A percentile compares a stretch with the other conserved stretches of the same genome.
Conservation (phyloP, 2,113 vertebrate species). For the Chaetodon trifascialis region DNA sequence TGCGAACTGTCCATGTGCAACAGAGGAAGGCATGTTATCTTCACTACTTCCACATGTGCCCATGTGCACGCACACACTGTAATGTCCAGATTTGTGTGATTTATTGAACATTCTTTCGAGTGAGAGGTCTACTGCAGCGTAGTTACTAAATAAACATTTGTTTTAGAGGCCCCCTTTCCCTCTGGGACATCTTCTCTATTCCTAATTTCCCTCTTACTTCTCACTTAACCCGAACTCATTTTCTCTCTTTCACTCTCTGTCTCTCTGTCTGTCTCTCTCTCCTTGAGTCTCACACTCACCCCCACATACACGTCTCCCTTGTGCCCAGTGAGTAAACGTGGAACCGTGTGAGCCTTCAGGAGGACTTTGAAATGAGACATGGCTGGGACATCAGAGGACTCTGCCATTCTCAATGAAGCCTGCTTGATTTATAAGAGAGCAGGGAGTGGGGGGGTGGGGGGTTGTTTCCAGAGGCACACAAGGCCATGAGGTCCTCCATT, state of each 20-base stretch:
- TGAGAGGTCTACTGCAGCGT: conserved; percentile 60
- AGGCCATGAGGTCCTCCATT: conserved; percentile 86
- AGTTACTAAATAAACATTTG: conserved; percentile 76
- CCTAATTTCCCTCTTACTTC: conserved; percentile 48
- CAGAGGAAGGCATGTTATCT: conserved; percentile 39
- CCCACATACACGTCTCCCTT: conserved; percentile 59
- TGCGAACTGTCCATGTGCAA: conserved; percentile 22
- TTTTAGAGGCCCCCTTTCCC: conserved; percentile 58
- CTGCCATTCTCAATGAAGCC: conserved; percentile 75
- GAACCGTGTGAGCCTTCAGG: conserved; percentile 77
- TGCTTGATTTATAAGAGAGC: conserved; percentile 85
- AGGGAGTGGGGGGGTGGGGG: conserved; percentile 63
- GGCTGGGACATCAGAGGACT: conserved; percentile 80
- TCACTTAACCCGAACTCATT: conserved; percentile 49
- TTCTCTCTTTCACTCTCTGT: conserved; percentile 28
- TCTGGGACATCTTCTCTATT: conserved; percentile 52
- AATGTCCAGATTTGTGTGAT: conserved; percentile 62
- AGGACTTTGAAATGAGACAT: conserved; percentile 84
- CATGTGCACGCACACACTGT: conserved; percentile 17
- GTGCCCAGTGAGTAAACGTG: conserved; percentile 75
- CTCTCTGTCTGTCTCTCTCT: conserved; percentile 36
- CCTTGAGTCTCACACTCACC: conserved; percentile 35
- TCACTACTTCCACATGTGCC: conserved; percentile 3
- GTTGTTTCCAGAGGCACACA: conserved; percentile 82
- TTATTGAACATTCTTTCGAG: conserved; percentile 67